Conservation (phyloP, 2,113 vertebrate genomes). For the Phylloscopus trochilus region DNA sequence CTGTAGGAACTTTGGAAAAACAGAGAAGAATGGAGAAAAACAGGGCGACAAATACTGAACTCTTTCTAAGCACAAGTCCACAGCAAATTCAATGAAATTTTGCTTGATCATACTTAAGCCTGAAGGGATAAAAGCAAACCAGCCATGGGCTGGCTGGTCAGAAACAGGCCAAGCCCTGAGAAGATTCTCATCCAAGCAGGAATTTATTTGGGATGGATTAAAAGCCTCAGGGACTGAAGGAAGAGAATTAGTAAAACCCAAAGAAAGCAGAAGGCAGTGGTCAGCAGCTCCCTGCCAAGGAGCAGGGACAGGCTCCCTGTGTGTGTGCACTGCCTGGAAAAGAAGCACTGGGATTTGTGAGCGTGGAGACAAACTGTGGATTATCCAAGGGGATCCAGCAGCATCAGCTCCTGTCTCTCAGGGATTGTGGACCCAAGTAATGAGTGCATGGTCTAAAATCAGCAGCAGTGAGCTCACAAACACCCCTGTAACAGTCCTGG, state of each 20-base stretch:
- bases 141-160: background rate
- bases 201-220: background rate
- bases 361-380: background rate
- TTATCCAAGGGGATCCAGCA: background rate
- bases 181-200: background rate
- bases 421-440: background rate
- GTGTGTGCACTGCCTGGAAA: background rate
- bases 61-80: background rate
- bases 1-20: no score
- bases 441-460: background rate
- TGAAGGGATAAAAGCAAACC: background rate
- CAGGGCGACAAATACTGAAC: background rate
- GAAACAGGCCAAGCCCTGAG: background rate
- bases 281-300: background rate
- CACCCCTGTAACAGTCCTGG: background rate
- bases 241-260: background rate
- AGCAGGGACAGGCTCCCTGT: background rate
- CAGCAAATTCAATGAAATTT: background rate
- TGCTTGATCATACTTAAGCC: background rate
- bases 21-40: no score
- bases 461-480: background rate
- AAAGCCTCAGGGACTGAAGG: background rate
- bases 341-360: background rate
- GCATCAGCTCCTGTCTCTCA: background rate
- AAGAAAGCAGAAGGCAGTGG: background rate